These are phyloP conservation scores for Polypterus senegalus DNA, from an alignment of 2,113 vertebrate genomes.

Conservation along the genomic window DNA sequence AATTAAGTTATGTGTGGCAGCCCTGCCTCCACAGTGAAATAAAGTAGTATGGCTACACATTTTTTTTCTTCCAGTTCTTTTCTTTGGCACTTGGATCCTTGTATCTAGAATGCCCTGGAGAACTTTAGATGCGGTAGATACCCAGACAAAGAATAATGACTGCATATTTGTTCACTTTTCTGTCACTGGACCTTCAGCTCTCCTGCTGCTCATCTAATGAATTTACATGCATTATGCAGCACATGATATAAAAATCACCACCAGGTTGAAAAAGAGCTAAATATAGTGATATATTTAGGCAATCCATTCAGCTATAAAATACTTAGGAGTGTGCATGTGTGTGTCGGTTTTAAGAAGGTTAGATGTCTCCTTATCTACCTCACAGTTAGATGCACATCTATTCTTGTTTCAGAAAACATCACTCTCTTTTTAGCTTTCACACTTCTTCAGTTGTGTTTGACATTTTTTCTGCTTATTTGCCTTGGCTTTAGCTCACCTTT, in stretches of 20 bases:
- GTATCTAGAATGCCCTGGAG: background rate
- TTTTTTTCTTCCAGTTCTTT: slow-evolving; percentile 1
- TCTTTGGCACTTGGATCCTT: background rate
- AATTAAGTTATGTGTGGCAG: slow-evolving; percentile 1
- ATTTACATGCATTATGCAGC: slow-evolving; percentile 5
- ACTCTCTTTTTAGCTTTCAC: no score
- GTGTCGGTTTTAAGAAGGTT: no score
- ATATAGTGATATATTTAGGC: background rate
- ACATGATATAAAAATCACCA: background rate
- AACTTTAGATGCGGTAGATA: background rate
- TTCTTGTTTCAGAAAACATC: no score
- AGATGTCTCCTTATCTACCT: no score
- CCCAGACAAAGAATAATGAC: slow-evolving; percentile 3
- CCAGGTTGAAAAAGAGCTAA: background rate
- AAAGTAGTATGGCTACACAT: slow-evolving; percentile 1
- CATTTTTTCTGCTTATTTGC: no score
- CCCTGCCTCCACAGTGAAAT: background rate
- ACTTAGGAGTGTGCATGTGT: no score
- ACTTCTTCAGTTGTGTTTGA: no score
- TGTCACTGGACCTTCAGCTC: slow-evolving; percentile 4
- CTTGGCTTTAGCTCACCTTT: no score
- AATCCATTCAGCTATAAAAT: no score
- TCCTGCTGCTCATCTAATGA: background rate
- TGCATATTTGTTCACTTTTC: slow-evolving; percentile 3
- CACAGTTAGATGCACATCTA: no score